phyloP scores from a whole-genome alignment of 2,797 vertebrate species.

The Chelon labrosus region DNA sequence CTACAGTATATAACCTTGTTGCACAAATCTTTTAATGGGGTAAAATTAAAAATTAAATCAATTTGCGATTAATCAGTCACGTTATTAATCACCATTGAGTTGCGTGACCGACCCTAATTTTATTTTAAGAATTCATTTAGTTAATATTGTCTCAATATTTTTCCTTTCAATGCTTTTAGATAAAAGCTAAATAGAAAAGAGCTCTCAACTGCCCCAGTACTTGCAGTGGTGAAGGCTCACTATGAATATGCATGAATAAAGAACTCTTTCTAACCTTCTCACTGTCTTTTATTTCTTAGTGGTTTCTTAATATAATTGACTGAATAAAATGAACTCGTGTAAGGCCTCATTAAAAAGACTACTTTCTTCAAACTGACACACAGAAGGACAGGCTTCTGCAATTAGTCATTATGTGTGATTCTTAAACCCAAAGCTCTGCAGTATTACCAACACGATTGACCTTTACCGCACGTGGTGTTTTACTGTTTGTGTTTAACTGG shows the following conservation, averaged over 20 bases:
- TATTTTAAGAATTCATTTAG: too few relatives aligned
- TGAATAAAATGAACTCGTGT: neutral
- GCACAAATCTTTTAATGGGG: too few relatives aligned
- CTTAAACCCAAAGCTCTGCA: constrained; percentile 18
- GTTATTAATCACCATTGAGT: too few relatives aligned
- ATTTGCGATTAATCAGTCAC: too few relatives aligned
- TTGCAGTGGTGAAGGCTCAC: too few relatives aligned
- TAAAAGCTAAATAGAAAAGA: too few relatives aligned
- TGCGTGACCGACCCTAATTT: too few relatives aligned
- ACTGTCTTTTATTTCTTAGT: neutral
- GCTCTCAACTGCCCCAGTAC: too few relatives aligned
- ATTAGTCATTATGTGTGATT: constrained; percentile 27
- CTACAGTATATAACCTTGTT: too few relatives aligned
- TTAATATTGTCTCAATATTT: neutral
- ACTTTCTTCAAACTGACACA: neutral
- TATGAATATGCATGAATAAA: neutral
- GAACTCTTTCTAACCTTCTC: neutral
- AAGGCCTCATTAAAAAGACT: neutral
- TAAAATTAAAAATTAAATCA: too few relatives aligned
- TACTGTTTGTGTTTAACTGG: constrained; percentile 45
- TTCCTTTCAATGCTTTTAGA: too few relatives aligned
- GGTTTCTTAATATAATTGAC: neutral
- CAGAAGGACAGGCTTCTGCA: neutral
- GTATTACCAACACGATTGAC: constrained; percentile 35
- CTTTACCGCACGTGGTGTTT: constrained; percentile 45